Conservation (phyloP, 1,140 invertebrate genomes). For the Antheraea mylitta region DNA sequence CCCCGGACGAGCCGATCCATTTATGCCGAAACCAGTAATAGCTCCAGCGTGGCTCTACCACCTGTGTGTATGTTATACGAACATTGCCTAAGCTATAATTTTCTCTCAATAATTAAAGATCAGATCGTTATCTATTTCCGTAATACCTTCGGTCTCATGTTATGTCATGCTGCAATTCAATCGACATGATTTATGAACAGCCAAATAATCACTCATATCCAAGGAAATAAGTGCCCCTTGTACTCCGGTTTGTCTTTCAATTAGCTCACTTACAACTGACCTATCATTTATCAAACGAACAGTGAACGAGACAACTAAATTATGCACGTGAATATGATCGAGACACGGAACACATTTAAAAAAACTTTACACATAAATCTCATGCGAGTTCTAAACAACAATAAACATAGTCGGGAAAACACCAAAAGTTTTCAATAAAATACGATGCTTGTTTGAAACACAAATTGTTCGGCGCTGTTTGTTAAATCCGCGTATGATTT, state of each 20-base stretch:
- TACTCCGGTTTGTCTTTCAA: slow-evolving; percentile 17
- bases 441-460: slow-evolving; percentile 8
- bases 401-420: neutral
- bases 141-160: slow-evolving; percentile 12
- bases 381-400: slow-evolving; percentile 10
- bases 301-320: neutral
- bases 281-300: slow-evolving; percentile 16
- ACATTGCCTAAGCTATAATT: neutral
- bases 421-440: slow-evolving; percentile 8
- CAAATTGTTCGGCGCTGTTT: neutral
- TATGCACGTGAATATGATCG: neutral
- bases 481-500: slow-evolving; percentile 1
- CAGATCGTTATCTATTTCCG: slow-evolving; percentile 24
- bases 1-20: too few relatives aligned
- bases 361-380: slow-evolving; percentile 9
- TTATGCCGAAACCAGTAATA: too few relatives aligned
- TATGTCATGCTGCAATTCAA: slow-evolving; percentile 9
- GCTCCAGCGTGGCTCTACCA: too few relatives aligned
- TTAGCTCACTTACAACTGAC: slow-evolving; percentile 18
- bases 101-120: neutral
- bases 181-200: slow-evolving; percentile 25
- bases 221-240: slow-evolving; percentile 22
- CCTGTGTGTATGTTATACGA: neutral
- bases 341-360: slow-evolving; percentile 4
- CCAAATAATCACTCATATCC: slow-evolving; percentile 19